A percentile compares a stretch with the other conserved stretches of the same genome.
phyloP scores from a whole-genome alignment of 2,797 vertebrate species.

The Enteromius paludinosus region DNA sequence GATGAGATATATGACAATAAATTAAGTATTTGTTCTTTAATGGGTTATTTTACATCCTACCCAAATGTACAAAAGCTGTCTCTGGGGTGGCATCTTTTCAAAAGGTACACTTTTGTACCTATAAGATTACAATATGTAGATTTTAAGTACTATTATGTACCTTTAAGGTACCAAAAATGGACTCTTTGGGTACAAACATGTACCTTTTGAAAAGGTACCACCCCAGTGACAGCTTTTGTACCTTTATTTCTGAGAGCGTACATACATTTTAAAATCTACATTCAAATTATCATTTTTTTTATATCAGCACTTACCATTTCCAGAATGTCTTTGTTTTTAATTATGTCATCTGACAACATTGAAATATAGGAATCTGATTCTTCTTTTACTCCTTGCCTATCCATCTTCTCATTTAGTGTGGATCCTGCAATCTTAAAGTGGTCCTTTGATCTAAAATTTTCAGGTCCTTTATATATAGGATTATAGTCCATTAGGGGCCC shows the following conservation, averaged over 20 bases:
- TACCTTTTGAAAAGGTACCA: no score
- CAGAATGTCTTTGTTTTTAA: slow-evolving; percentile 23
- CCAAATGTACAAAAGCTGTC: no score
- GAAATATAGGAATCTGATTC: not conserved
- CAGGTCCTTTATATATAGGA: slow-evolving; percentile 25
- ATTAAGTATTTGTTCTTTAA: not conserved
- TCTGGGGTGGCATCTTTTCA: no score
- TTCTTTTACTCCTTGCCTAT: not conserved
- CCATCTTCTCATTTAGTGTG: not conserved
- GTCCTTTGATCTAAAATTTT: not conserved
- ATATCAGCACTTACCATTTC: slow-evolving; percentile 37
- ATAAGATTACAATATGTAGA: no score
- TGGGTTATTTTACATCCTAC: not conserved
- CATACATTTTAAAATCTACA: not conserved
- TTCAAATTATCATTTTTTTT: not conserved
- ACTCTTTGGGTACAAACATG: no score
- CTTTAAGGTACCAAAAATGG: no score
- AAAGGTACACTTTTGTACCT: no score
- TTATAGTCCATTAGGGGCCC: not conserved
- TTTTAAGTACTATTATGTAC: no score
- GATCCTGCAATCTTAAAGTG: not conserved
- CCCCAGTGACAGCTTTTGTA: no score
- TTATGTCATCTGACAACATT: slow-evolving; percentile 19
- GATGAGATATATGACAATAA: not conserved
- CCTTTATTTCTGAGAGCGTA: no score